Evolutionary conservation across 2,888 invertebrate genomes (phyloP).

Genomic region (Tiliacea citrago): DNA sequence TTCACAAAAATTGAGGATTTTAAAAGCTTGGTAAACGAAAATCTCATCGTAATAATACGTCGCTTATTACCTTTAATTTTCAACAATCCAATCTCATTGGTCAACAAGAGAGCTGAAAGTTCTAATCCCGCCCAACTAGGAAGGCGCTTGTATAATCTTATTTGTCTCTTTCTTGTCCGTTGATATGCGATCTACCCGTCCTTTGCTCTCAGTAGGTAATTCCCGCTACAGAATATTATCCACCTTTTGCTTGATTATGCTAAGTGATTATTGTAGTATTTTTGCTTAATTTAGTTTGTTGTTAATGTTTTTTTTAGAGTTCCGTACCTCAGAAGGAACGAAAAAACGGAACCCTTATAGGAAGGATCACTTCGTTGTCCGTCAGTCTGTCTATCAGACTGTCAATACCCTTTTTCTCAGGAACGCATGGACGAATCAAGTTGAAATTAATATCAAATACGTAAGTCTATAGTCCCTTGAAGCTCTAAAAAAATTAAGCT

Average conservation of each 20-base stretch:
- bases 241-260: conserved; percentile 5
- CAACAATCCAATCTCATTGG: conserved; percentile 4
- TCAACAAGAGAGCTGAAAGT: not conserved
- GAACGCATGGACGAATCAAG: too few relatives aligned
- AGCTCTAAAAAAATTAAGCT: too few relatives aligned
- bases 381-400: too few relatives aligned
- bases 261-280: conserved; percentile 34
- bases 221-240: not conserved
- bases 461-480: too few relatives aligned
- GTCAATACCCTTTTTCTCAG: too few relatives aligned
- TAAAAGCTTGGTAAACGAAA: not conserved
- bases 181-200: conserved; percentile 2
- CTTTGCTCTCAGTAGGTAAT: not conserved
- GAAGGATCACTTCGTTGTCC: too few relatives aligned
- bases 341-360: too few relatives aligned
- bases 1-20: not conserved
- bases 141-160: not conserved
- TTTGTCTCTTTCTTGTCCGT: conserved; percentile 39
- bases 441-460: too few relatives aligned
- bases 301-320: too few relatives aligned
- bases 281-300: conserved; percentile 8
- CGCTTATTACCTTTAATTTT: conserved; percentile 24
- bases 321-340: too few relatives aligned
- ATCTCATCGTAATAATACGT: not conserved
- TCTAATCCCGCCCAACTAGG: conserved; percentile 36